Evolutionary conservation across 2,888 invertebrate species (phyloP).

Genomic region (Alloscopus bannaensis): DNA sequence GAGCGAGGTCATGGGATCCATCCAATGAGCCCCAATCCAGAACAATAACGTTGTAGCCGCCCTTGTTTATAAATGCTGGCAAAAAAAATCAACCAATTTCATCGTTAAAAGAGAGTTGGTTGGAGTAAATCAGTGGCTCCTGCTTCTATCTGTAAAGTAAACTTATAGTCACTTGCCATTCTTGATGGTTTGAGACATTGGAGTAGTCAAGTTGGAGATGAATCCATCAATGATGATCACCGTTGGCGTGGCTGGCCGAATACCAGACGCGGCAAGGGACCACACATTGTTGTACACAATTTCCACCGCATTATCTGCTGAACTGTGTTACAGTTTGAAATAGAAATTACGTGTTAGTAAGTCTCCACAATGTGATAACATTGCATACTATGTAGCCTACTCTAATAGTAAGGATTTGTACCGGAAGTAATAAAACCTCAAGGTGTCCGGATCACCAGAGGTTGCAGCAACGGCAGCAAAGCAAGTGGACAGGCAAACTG

Average conservation of each 20-base stretch:
- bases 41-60: constrained; percentile 42
- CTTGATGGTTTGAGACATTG: constrained; percentile 22
- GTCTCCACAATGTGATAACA: no score
- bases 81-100: neutral
- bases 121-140: no score
- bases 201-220: constrained; percentile 14
- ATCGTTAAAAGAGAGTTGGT: neutral
- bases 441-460: no score
- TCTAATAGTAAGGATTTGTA: no score
- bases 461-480: no score
- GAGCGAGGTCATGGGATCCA: no score
- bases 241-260: constrained; percentile 18
- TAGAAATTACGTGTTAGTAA: no score
- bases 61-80: neutral
- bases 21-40: constrained; percentile 57
- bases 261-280: neutral
- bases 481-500: no score
- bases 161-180: constrained; percentile 20
- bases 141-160: neutral
- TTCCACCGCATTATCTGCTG: constrained; percentile 6
- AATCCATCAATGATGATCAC: constrained; percentile 42
- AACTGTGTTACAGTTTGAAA: no score
- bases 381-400: no score
- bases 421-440: no score
- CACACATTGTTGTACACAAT: constrained; percentile 19